phyloP scores from a whole-genome alignment of 53 echinoderm and acorn worm species.

The Temnopleurus reevesii region DNA sequence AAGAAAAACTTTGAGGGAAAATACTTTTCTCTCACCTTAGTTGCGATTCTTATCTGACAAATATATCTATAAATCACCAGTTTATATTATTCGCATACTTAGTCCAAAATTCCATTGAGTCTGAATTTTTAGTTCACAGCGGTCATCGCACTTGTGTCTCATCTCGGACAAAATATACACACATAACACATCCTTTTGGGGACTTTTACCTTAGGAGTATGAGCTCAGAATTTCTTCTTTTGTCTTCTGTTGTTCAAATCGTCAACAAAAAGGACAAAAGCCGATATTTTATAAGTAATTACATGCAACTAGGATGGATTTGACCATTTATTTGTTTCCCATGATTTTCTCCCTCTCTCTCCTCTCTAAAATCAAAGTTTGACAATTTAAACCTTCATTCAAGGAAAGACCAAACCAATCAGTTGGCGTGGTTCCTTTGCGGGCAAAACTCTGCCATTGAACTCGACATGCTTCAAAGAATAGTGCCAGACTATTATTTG shows the following conservation, averaged over 20 bases:
- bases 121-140: neutral
- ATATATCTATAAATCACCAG: too few relatives aligned
- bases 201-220: too few relatives aligned
- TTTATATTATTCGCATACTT: too few relatives aligned
- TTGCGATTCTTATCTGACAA: too few relatives aligned
- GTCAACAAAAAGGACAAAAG: neutral
- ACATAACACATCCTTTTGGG: too few relatives aligned
- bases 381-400: neutral
- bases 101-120: too few relatives aligned
- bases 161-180: neutral
- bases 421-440: conserved; percentile 24
- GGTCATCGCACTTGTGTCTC: neutral
- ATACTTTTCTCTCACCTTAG: too few relatives aligned
- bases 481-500: conserved; percentile 37
- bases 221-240: too few relatives aligned
- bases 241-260: neutral
- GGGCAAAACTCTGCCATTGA: conserved; percentile 38
- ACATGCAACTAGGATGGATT: conserved; percentile 14
- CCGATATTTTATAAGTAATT: neutral
- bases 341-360: neutral
- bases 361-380: neutral
- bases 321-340: neutral
- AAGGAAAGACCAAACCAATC: neutral
- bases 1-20: too few relatives aligned
- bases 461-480: conserved; percentile 21